Evolutionary conservation across 2,888 invertebrate genomes (phyloP), one percentile per base, ranked within the genome.

Genomic region (Myathropa florea): DNA sequence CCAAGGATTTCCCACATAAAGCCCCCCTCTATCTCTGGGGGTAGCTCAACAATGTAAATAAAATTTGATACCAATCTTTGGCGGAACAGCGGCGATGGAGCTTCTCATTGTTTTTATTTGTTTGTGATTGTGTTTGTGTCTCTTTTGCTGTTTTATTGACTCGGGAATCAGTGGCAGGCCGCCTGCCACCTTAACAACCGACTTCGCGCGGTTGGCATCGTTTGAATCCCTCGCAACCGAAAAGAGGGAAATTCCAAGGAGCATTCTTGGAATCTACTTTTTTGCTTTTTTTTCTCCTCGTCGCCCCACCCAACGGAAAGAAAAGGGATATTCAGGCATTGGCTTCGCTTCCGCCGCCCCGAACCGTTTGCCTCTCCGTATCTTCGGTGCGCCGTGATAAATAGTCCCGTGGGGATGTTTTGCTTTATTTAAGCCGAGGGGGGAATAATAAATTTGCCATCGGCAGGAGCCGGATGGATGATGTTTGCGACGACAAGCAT

Each of bases 51-150:
- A 86, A 86, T 86, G 86, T 86, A 86, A 86, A 86, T 86, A 83
- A 78, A 86, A 83, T 83, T 83, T 86, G 86, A 83, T 86, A 86
- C 83, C 83, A 83, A 86, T 86, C 83, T 86, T 78, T 55, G 65
- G 46, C 39, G 65, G 72, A 72, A 76, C 63, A 67, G 57, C 61
- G 71, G 65, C 83, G 61, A 64, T 82, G 80, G 82, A 64, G 77
- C 67, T 63, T 68, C 67, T 64, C 60, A 86, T 77, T 86, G 78
- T 82, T 78, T 68, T 81, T 75, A 75, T 81, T 68, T 75, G 26
- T 63, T 63, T 68, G 73, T 55, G 39, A 60, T 70, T 85, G 71
- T 71, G 57, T 61, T 65, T 67, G 59, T 61, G 64, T 77, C 36
- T 75, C 33, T 70, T 59, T 75, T 68, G 71, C 3, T 26, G 57